These are phyloP conservation scores for Phrynocephalus guinanensis DNA, from an alignment of 2,797 vertebrate genomes.

Conservation along the genomic window DNA sequence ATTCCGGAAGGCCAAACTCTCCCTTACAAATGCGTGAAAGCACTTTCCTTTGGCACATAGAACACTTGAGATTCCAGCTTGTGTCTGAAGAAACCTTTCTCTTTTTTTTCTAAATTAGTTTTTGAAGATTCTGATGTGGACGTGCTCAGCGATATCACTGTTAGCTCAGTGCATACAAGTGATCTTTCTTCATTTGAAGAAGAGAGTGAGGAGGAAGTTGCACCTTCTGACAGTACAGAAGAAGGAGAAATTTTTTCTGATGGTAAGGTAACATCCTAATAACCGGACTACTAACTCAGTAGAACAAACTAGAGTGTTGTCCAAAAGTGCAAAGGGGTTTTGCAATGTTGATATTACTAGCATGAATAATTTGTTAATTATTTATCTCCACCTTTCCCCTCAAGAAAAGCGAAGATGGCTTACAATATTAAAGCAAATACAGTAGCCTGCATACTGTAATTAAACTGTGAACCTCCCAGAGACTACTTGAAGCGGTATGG, in stretches of 20 bases:
- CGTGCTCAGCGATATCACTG: constrained; percentile 96
- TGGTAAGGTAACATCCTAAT: constrained; percentile 72
- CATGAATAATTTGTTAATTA: neutral
- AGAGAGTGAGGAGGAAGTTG: constrained; percentile 89
- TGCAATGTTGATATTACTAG: neutral
- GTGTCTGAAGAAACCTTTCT: constrained; percentile 9
- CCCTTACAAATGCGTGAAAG: neutral
- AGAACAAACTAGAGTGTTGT: neutral
- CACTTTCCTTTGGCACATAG: neutral
- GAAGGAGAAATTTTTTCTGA: constrained; percentile 93
- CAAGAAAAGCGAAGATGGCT: no score
- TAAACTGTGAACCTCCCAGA: no score
- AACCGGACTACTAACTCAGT: neutral
- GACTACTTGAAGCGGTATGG: no score
- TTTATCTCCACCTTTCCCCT: no score
- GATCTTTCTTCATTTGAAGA: constrained; percentile 97
- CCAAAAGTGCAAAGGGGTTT: neutral
- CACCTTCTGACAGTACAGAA: constrained; percentile 89
- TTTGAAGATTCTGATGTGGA: constrained; percentile 94
- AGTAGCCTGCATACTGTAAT: no score
- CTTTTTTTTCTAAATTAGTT: constrained; percentile 80
- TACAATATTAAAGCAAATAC: no score
- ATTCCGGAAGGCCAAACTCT: neutral
- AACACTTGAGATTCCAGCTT: neutral
- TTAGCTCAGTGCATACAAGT: constrained; percentile 98